Conservation (phyloP, 2,797 vertebrate genomes). For the Aplochiton taeniatus region DNA sequence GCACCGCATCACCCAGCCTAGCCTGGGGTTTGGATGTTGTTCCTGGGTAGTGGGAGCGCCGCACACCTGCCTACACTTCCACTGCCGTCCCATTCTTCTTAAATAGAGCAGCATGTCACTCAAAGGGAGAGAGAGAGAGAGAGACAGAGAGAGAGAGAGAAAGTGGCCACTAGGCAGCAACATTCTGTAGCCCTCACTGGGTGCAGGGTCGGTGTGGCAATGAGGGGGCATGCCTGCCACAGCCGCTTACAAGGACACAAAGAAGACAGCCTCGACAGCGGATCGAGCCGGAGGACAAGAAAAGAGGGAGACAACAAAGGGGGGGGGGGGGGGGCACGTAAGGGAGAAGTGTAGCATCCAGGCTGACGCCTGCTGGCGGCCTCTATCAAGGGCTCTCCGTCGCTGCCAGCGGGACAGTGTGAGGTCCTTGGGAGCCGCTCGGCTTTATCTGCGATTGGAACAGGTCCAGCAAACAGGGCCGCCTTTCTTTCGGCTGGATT, state of each 20-base stretch:
- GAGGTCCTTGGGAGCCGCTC: not conserved
- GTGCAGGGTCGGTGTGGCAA: too few relatives aligned
- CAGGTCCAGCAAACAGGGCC: conserved; percentile 37
- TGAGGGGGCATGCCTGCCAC: too few relatives aligned
- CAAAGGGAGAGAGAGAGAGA: conserved; percentile 14
- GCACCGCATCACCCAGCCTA: too few relatives aligned
- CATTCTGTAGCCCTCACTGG: too few relatives aligned
- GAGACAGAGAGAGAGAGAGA: not conserved
- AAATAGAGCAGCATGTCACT: too few relatives aligned
- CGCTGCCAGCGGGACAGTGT: conserved; percentile 31
- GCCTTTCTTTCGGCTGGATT: conserved; percentile 10
- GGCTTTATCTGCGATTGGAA: conserved; percentile 55
- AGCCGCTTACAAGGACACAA: too few relatives aligned
- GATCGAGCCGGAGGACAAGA: not conserved
- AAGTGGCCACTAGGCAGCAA: too few relatives aligned
- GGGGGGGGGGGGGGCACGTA: conserved; percentile 24
- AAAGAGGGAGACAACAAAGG: conserved; percentile 2
- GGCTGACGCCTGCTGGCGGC: conserved; percentile 22
- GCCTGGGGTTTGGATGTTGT: too few relatives aligned
- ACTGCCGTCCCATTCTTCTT: conserved; percentile 40
- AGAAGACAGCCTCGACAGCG: too few relatives aligned
- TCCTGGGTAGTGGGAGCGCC: not conserved
- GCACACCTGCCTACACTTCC: not conserved
- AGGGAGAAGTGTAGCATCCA: not conserved
- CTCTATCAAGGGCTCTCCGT: conserved; percentile 60